These are phyloP conservation scores for Epizoanthus stellaris DNA, from an alignment of 92 coral and sea anemone genomes.

Conservation along the genomic window DNA sequence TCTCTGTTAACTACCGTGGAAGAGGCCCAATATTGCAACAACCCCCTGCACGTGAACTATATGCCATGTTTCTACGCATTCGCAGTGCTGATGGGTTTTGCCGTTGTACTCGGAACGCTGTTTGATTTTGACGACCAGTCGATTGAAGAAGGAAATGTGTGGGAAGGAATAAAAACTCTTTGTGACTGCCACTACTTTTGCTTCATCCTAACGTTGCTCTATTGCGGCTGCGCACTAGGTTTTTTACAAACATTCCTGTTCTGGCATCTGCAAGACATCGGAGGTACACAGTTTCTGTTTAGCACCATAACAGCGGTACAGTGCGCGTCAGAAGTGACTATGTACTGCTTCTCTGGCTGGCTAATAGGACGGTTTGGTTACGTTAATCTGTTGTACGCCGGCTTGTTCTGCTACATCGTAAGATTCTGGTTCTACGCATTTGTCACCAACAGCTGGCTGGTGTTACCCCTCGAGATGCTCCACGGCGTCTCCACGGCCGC, in stretches of 20 bases:
- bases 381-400: constrained; percentile 73
- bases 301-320: constrained; percentile 86
- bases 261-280: constrained; percentile 93
- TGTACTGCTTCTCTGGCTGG: constrained; percentile 70
- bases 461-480: constrained; percentile 84
- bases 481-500: constrained; percentile 92
- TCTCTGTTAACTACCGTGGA: constrained; percentile 77
- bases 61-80: constrained; percentile 93
- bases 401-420: constrained; percentile 74
- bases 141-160: constrained; percentile 46
- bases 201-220: constrained; percentile 76
- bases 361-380: constrained; percentile 79
- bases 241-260: constrained; percentile 81
- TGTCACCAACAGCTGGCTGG: constrained; percentile 86
- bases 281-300: constrained; percentile 93
- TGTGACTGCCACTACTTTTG: constrained; percentile 65
- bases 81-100: constrained; percentile 84
- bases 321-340: constrained; percentile 77
- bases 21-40: constrained; percentile 78
- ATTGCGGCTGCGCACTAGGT: constrained; percentile 87
- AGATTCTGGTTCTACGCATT: constrained; percentile 86
- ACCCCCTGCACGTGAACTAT: constrained; percentile 82
- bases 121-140: constrained; percentile 76
- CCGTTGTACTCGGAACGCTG: constrained; percentile 75
- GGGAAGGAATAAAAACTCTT: constrained; percentile 60